Base-by-base conservation (phyloP, 2,113 vertebrate species). In the Solea solea region DNA sequence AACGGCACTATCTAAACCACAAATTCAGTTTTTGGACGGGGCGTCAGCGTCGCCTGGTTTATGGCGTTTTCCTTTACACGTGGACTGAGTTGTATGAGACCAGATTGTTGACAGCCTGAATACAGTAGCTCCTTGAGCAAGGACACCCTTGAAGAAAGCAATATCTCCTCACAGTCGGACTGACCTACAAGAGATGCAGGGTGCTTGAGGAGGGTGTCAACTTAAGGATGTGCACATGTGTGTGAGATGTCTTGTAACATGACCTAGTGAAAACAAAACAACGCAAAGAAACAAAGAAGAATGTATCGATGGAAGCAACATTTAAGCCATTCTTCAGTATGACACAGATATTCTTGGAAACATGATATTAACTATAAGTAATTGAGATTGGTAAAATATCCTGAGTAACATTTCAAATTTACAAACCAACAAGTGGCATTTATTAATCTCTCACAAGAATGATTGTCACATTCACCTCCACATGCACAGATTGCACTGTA, bases 161-260 rank as follows among this genome's bases (percentile, higher is more conserved):
- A 90, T 88, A 88, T 88, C 78, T 83, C 50, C 63, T 78, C 84
- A 76, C 80, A 85, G 86, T 62, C 64, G 76, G 84, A 81, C 49
- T 79, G 83, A 86, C 79, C 88, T 83, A 73, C 73, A 81, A 74
- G 25, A 83, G 67, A 84, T n/a, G 3, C 74, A 68, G 70, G 76
- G 75, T 68, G 58, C 70, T 78, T 77, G 76, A 67, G 65, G 55
- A 64, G 10, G 70, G 55, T 72, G 59, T 78, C 50, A 68, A 50
- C 58, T 28, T 42, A 2, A 41, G 21, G 12, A 9, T 27, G 25
- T 58, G 61, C 61, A 60, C 40, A 39, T 51, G 34, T 44, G 48
- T 57, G 40, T 15, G 44, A 34, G 5, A 34, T 34, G 34, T 6
- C 34, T 34, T 4, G 2, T 34, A 34, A 34, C 34, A 34, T 6